A percentile compares a stretch with the other conserved stretches of the same genome.
Conservation (phyloP, 2,797 vertebrate species). For the Chelmon rostratus region DNA sequence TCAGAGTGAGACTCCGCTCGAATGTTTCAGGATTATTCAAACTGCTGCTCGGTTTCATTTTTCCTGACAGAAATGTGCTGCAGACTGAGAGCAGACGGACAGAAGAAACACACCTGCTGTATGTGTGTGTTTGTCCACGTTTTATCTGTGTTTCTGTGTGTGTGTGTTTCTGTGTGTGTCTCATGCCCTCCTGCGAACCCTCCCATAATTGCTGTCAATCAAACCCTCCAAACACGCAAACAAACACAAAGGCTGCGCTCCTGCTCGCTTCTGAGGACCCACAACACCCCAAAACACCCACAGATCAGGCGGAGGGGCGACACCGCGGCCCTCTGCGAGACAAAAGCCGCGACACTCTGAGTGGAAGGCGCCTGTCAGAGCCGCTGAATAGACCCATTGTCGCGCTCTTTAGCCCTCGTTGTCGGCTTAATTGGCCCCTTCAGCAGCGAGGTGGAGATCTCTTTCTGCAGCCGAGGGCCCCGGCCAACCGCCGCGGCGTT, state of each 20-base stretch:
- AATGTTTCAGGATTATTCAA: slow-evolving; percentile 18
- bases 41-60: background rate
- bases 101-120: slow-evolving; percentile 18
- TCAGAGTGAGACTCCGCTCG: slow-evolving; percentile 5
- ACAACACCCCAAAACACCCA: slow-evolving; percentile 21
- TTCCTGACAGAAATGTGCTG: slow-evolving; percentile 23
- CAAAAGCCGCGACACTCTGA: slow-evolving; percentile 57
- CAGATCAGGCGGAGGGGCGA: slow-evolving; percentile 24
- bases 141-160: slow-evolving; percentile 22
- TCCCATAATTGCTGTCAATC: slow-evolving; percentile 77
- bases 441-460: slow-evolving; percentile 57
- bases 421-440: slow-evolving; percentile 74
- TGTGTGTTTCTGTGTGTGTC: slow-evolving; percentile 11
- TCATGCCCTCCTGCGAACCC: slow-evolving; percentile 59
- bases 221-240: slow-evolving; percentile 67
- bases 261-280: slow-evolving; percentile 39
- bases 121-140: slow-evolving; percentile 5
- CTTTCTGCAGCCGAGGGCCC: slow-evolving; percentile 44
- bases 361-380: slow-evolving; percentile 64
- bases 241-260: slow-evolving; percentile 66
- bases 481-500: slow-evolving; percentile 10
- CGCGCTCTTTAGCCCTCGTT: slow-evolving; percentile 55
- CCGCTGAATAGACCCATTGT: slow-evolving; percentile 65
- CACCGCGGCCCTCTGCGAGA: slow-evolving; percentile 55
- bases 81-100: slow-evolving; percentile 15